Conservation (phyloP, 1,140 invertebrate genomes). For the Brachionus asplanchnoidis region DNA sequence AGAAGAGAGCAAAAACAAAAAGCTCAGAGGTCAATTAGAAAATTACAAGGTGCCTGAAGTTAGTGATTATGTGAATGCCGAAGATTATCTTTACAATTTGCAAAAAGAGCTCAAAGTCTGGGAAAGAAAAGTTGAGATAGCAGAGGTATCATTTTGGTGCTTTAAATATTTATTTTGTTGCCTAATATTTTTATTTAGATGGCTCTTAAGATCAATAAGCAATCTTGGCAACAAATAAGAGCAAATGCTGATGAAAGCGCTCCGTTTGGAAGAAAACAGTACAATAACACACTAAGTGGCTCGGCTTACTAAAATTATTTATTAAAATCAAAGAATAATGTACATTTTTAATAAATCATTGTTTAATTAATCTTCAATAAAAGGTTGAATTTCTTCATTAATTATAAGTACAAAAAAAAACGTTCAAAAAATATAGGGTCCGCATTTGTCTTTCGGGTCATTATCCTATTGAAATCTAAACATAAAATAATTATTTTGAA, state of each 20-base stretch:
- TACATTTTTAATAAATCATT: not conserved
- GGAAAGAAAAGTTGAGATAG: conserved; percentile 58
- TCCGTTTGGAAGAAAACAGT: not conserved
- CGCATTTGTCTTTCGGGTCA: too few species aligned
- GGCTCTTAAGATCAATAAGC: conserved; percentile 48
- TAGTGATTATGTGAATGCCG: conserved; percentile 56
- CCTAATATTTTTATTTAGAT: conserved; percentile 47
- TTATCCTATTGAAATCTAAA: too few species aligned
- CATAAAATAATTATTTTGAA: too few species aligned
- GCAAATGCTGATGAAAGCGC: not conserved
- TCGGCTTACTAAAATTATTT: conserved; percentile 2
- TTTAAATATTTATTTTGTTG: not conserved
- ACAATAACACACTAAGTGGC: not conserved
- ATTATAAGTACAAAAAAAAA: too few species aligned
- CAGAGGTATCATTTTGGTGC: conserved; percentile 48
- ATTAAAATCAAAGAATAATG: not conserved
- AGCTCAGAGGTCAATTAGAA: conserved; percentile 51
- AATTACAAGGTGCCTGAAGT: conserved; percentile 56
- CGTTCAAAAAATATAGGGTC: too few species aligned
- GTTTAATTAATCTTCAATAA: too few species aligned
- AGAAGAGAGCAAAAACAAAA: conserved; percentile 54
- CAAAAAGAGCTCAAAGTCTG: conserved; percentile 56
- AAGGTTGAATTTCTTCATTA: too few species aligned
- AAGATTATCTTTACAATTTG: conserved; percentile 54
- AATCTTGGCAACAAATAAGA: conserved; percentile 19